These are phyloP conservation scores for Columba livia DNA, from an alignment of 2,113 vertebrate genomes.

Conservation along the genomic window DNA sequence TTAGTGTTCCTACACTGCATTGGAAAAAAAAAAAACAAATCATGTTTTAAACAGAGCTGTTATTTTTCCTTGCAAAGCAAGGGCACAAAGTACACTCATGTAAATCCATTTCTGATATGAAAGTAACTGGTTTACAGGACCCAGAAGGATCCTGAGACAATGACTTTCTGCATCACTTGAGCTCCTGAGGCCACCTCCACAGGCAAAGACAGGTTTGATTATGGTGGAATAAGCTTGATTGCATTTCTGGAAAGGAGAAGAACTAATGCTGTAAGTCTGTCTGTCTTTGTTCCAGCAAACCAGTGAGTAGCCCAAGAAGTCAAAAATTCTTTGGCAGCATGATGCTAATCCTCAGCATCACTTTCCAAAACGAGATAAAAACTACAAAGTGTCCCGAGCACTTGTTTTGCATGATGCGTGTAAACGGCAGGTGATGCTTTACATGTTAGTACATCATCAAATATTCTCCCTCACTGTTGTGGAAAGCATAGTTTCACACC, in stretches of 20 bases:
- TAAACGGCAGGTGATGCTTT: background rate
- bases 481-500: background rate
- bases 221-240: background rate
- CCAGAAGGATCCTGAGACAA: background rate
- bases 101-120: background rate
- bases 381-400: accelerated
- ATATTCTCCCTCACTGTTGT: background rate
- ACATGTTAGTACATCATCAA: background rate
- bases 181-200: background rate
- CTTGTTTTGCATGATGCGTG: background rate
- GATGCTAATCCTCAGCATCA: background rate
- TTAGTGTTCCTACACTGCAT: background rate
- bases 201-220: background rate
- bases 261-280: background rate
- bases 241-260: background rate
- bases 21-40: background rate
- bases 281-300: background rate
- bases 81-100: background rate
- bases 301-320: background rate
- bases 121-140: background rate
- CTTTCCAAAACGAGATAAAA: background rate
- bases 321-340: background rate
- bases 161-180: background rate
- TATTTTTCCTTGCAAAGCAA: background rate
- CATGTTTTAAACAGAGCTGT: background rate